phyloP scores from a whole-genome alignment of 2,888 invertebrate species.

The Strigamia crassipes region DNA sequence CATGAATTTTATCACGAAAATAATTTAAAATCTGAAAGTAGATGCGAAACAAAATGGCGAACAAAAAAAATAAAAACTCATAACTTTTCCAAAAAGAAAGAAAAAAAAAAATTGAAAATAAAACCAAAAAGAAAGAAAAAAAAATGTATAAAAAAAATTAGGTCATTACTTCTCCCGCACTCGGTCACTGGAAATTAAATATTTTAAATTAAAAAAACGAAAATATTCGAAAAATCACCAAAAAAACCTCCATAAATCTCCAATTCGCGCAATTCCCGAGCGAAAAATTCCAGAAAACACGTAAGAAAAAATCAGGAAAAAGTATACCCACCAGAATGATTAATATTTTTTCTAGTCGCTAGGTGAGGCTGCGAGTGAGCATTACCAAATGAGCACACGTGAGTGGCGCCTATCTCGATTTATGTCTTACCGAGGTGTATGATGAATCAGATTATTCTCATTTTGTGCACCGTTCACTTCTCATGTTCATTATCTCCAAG shows the following conservation, averaged over 20 bases:
- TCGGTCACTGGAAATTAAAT: neutral
- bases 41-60: neutral
- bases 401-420: conserved; percentile 24
- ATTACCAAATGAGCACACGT: neutral
- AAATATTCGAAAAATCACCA: neutral
- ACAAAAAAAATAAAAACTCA: neutral
- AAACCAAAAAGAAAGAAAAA: neutral
- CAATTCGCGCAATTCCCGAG: no score
- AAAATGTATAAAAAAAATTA: neutral
- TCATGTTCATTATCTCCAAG: conserved; percentile 23
- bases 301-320: neutral
- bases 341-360: neutral
- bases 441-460: neutral
- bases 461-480: neutral
- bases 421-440: neutral
- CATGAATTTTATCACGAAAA: no score
- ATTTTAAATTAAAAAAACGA: neutral
- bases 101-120: neutral
- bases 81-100: neutral
- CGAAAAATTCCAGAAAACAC: neutral
- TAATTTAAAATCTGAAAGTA: no score
- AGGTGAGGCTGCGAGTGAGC: conserved; percentile 19
- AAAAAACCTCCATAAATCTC: neutral
- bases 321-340: neutral
- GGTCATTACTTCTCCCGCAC: conserved; percentile 13